Conservation (phyloP, 2,797 vertebrate genomes). For the Etheostoma perlongum region DNA sequence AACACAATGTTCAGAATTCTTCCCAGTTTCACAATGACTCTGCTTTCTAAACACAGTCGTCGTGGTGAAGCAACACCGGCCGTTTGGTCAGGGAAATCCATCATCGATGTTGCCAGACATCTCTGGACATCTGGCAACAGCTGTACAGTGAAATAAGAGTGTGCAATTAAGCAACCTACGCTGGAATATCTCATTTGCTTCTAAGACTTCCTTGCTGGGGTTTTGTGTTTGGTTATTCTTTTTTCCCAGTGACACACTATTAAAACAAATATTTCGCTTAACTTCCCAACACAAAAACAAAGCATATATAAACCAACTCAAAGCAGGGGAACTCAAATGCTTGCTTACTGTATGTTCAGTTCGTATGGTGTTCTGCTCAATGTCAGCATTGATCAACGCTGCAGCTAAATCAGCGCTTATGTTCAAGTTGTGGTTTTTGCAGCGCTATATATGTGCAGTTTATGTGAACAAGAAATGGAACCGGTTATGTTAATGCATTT, state of each 20-base stretch:
- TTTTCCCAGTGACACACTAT: conserved; percentile 56
- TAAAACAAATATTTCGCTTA: conserved; percentile 62
- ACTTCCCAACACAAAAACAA: conserved; percentile 61
- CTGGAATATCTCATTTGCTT: conserved; percentile 69
- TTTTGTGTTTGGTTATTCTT: conserved; percentile 67
- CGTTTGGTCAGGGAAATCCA: conserved; percentile 54
- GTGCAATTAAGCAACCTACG: conserved; percentile 61
- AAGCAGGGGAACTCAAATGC: conserved; percentile 20
- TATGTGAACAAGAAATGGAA: conserved; percentile 44
- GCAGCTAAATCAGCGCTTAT: conserved; percentile 28
- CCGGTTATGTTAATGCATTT: conserved; percentile 28
- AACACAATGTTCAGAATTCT: conserved; percentile 40
- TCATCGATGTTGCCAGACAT: conserved; percentile 65
- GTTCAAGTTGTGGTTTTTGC: conserved; percentile 9
- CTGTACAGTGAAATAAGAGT: conserved; percentile 38
- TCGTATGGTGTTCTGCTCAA: conserved; percentile 41
- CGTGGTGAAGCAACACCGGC: conserved; percentile 38
- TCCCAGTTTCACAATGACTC: conserved; percentile 63
- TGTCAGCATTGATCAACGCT: conserved; percentile 28
- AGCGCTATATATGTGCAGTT: conserved; percentile 2
- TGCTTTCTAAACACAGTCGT: conserved; percentile 49
- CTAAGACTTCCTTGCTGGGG: conserved; percentile 61
- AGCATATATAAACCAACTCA: conserved; percentile 46
- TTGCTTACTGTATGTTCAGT: conserved; percentile 38
- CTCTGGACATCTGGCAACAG: conserved; percentile 51